Evolutionary conservation across 1,140 invertebrate genomes (phyloP).

Genomic region (Drosophila willistoni): DNA sequence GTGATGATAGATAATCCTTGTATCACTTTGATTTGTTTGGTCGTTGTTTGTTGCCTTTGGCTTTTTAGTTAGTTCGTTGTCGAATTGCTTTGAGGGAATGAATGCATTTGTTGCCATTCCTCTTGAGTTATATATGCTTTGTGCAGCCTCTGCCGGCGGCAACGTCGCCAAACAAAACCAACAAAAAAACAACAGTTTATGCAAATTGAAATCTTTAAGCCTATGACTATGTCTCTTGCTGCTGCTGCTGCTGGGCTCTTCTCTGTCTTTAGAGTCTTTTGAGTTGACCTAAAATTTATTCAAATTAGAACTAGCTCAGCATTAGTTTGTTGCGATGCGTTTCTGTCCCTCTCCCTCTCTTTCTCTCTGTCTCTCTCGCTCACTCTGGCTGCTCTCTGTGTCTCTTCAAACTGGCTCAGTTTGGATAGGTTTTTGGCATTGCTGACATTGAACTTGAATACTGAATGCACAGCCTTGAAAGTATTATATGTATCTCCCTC

Average conservation of each 20-base stretch:
- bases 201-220: conserved; percentile 48
- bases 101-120: conserved; percentile 73
- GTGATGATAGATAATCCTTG: conserved; percentile 40
- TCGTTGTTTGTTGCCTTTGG: background rate
- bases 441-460: conserved; percentile 22
- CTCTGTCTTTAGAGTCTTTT: conserved; percentile 1
- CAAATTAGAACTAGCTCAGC: conserved; percentile 66
- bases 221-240: conserved; percentile 21
- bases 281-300: conserved; percentile 73
- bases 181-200: conserved; percentile 56
- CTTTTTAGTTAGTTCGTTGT: conserved; percentile 3
- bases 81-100: conserved; percentile 68
- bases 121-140: conserved; percentile 75
- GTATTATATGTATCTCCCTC: background rate
- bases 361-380: background rate
- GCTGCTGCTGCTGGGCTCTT: background rate
- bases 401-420: conserved; percentile 12
- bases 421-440: conserved; percentile 30
- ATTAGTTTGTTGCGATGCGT: conserved; percentile 7
- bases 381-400: background rate
- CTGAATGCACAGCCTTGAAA: conserved; percentile 2
- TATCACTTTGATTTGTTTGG: conserved; percentile 8
- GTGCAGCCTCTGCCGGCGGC: conserved; percentile 32
- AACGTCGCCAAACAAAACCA: conserved; percentile 31
- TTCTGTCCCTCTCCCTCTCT: conserved; percentile 15